Percentiles rank a stretch among this genome's conserved stretches.
phyloP scores from a whole-genome alignment of 2,888 invertebrate genomes.

The Fragum sueziense region DNA sequence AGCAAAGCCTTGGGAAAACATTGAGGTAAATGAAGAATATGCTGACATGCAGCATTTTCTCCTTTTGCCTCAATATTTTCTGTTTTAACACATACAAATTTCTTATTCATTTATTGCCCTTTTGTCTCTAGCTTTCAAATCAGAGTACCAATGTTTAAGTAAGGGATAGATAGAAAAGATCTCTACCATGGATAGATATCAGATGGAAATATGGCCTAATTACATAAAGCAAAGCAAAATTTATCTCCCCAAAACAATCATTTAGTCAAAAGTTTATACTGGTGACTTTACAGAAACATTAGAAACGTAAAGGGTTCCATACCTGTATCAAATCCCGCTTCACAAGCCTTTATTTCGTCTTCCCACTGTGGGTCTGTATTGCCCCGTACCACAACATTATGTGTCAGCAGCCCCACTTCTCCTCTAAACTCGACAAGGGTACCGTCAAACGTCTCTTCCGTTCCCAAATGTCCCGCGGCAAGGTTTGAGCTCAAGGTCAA shows the following conservation, averaged over 20 bases:
- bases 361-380: slow-evolving; percentile 72
- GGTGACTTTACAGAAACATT: no score
- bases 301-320: no score
- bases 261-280: background rate
- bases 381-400: slow-evolving; percentile 78
- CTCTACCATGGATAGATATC: background rate
- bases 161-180: background rate
- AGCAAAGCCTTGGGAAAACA: no score
- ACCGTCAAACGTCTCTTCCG: slow-evolving; percentile 67
- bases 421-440: slow-evolving; percentile 71
- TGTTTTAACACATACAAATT: no score
- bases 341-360: slow-evolving; percentile 76
- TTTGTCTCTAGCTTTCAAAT: no score
- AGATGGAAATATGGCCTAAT: background rate
- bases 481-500: slow-evolving; percentile 70
- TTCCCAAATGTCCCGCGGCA: slow-evolving; percentile 71
- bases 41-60: no score
- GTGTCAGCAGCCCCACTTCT: slow-evolving; percentile 78
- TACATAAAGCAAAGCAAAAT: background rate
- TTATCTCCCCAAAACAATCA: background rate
- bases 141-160: no score
- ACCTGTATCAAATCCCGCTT: slow-evolving; percentile 79
- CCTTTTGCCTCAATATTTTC: no score
- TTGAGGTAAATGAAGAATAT: no score
- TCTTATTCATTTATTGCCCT: no score